These are phyloP conservation scores for Silurus meridionalis DNA, from an alignment of 2,113 vertebrate genomes.

Conservation along the genomic window DNA sequence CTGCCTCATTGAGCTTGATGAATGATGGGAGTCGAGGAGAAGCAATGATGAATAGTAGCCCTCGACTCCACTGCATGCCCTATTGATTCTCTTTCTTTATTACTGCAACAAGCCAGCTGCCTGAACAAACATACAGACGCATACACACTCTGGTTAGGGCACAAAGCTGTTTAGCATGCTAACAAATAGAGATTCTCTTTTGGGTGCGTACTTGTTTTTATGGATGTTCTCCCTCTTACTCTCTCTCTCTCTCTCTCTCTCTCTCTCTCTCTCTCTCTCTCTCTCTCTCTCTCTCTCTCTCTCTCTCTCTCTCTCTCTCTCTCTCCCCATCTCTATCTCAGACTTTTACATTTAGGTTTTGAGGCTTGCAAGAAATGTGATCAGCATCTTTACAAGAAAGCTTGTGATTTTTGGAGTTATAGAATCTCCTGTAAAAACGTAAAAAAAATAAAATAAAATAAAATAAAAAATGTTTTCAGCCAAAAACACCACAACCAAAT, in stretches of 20 bases:
- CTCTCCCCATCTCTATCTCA: neutral
- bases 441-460: too few species aligned
- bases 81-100: conserved; percentile 99
- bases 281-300: neutral
- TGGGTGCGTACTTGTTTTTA: neutral
- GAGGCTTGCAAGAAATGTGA: neutral
- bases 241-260: neutral
- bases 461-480: too few species aligned
- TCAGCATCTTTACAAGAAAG: neutral
- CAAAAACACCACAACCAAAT: too few species aligned
- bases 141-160: neutral
- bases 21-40: conserved; percentile 99
- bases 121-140: conserved; percentile 32
- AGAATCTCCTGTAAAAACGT: too few species aligned
- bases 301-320: neutral
- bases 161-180: neutral
- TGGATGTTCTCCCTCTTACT: neutral
- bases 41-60: conserved; percentile 99
- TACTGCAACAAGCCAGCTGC: conserved; percentile 99
- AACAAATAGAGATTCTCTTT: neutral
- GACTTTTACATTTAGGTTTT: neutral
- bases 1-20: conserved; percentile 99
- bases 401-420: neutral
- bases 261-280: neutral
- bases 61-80: conserved; percentile 99